A percentile compares a stretch with the other conserved stretches of the same genome.
phyloP scores from a whole-genome alignment of 2,113 vertebrate genomes.

The Oceanites oceanicus region DNA sequence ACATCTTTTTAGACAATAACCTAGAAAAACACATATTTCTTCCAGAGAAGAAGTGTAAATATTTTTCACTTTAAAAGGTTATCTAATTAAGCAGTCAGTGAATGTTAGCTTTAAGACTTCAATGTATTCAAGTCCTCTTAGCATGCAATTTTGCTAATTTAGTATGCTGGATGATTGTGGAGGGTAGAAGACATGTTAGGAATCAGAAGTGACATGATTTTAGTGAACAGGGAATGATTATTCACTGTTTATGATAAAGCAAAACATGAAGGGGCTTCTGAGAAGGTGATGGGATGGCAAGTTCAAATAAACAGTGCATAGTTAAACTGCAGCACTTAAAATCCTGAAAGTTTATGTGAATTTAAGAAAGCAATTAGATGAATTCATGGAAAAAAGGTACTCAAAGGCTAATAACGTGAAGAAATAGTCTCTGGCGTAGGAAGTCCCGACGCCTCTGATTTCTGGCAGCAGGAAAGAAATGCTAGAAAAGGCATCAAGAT shows the following conservation, averaged over 20 bases:
- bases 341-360: background rate
- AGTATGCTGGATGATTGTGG: background rate
- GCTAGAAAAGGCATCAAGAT: background rate
- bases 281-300: background rate
- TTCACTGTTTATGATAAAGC: background rate
- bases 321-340: background rate
- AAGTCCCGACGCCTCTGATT: background rate
- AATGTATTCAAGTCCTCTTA: background rate
- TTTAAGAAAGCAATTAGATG: slow-evolving; percentile 17
- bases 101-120: background rate
- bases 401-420: slow-evolving; percentile 3
- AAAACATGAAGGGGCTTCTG: background rate
- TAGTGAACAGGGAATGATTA: background rate
- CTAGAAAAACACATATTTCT: background rate
- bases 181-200: background rate
- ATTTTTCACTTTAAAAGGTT: background rate
- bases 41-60: background rate
- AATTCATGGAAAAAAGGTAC: slow-evolving; percentile 16
- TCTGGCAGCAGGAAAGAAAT: background rate
- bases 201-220: background rate
- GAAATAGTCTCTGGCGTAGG: background rate
- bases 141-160: background rate
- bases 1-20: background rate
- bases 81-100: background rate
- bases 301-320: background rate